phyloP scores from a whole-genome alignment of 2,888 invertebrate species.

The Chrysina gloriosa region DNA sequence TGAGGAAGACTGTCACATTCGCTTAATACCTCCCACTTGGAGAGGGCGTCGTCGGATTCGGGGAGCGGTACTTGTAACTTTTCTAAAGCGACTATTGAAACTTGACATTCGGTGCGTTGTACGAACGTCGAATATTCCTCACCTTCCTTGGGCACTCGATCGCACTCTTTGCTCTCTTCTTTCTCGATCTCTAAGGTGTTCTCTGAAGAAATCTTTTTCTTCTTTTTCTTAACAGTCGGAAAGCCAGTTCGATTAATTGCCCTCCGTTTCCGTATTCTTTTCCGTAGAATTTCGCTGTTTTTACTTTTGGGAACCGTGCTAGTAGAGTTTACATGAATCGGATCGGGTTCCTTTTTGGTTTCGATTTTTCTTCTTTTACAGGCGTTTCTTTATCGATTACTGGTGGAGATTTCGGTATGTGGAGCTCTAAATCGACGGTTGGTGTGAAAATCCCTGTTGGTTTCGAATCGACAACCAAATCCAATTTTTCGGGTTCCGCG shows the following conservation, averaged over 20 bases:
- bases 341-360: constrained; percentile 15
- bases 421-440: constrained; percentile 74
- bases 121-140: constrained; percentile 76
- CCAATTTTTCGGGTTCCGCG: constrained; percentile 65
- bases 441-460: constrained; percentile 80
- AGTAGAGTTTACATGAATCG: constrained; percentile 2
- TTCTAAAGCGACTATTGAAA: constrained; percentile 73
- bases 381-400: constrained; percentile 50
- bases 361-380: constrained; percentile 54
- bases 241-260: constrained; percentile 90
- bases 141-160: constrained; percentile 77
- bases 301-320: constrained; percentile 19
- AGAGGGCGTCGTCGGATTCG: constrained; percentile 59
- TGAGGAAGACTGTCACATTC: constrained; percentile 73
- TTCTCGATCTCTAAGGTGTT: constrained; percentile 42
- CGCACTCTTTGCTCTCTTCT: constrained; percentile 63
- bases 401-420: constrained; percentile 21
- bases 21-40: constrained; percentile 71
- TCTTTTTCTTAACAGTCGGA: constrained; percentile 85
- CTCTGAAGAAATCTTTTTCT: constrained; percentile 69
- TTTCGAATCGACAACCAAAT: constrained; percentile 53
- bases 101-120: constrained; percentile 69
- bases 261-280: constrained; percentile 74
- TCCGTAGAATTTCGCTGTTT: constrained; percentile 55
- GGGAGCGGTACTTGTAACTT: constrained; percentile 66